Conservation (phyloP, 2,113 vertebrate species). For the Orientallactaga bullata region DNA sequence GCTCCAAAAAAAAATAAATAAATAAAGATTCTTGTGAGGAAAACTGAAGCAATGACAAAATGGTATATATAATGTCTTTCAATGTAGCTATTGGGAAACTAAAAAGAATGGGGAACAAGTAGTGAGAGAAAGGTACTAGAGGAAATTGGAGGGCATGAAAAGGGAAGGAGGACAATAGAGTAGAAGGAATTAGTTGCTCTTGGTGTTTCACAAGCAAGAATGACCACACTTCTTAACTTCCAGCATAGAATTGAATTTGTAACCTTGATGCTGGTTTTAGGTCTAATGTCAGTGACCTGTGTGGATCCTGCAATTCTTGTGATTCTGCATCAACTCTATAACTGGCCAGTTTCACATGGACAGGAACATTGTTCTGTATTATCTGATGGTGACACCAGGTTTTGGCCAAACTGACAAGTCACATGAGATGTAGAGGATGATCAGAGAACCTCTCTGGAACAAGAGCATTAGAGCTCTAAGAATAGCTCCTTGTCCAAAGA, state of each 20-base stretch:
- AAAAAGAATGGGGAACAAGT: not conserved
- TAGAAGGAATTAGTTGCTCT: too few species aligned
- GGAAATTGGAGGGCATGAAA: not conserved
- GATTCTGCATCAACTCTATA: not conserved
- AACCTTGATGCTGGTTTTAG: too few species aligned
- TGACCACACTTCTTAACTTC: not conserved
- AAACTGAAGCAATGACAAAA: not conserved
- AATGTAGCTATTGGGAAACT: not conserved
- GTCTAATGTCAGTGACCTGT: not conserved
- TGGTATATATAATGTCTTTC: too few species aligned
- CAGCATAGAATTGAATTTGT: not conserved
- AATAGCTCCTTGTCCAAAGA: too few species aligned
- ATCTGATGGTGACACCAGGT: not conserved
- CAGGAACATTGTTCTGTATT: too few species aligned
- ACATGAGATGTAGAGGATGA: too few species aligned
- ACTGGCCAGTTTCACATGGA: rapidly evolving
- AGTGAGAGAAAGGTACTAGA: not conserved
- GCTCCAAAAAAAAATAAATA: too few species aligned
- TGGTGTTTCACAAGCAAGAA: not conserved
- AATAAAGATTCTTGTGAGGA: not conserved
- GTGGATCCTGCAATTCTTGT: too few species aligned
- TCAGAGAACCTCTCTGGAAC: too few species aligned
- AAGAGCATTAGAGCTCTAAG: not conserved
- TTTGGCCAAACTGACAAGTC: too few species aligned
- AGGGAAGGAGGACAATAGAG: too few species aligned